Base-by-base conservation (phyloP, 2,888 invertebrate genomes). In the Maniola hyperantus region DNA sequence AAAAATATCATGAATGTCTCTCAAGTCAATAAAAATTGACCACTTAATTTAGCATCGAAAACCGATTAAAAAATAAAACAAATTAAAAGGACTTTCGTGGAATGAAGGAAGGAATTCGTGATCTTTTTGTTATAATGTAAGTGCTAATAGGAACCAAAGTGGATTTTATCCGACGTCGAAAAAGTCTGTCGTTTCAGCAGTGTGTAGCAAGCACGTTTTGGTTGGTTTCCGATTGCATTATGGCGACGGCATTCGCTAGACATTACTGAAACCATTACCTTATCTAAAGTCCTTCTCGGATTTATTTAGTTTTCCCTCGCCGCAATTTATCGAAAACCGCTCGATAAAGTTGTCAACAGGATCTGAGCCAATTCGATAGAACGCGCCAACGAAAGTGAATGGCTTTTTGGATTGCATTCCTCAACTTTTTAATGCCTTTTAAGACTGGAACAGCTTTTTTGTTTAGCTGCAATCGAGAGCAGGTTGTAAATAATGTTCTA, bases 281-380 rank as follows among this genome's bases (percentile, higher is more conserved):
- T 92, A 92, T 92, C 91, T 92, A 88, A 92, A 92, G 92, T 89
- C 91, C 88, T 86, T 90, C 89, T 89, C 85, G 91, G 91, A 92
- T 91, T 92, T 91, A 92, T 91, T 91, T 91, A 91, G 91, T 91
- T 90, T 91, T 91, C 90, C 90, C 89, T 88, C 86, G 88, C 89
- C 89, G 89, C 91, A 89, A 91, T 91, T 91, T 91, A 91, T 91
- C 91, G 92, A 89, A 91, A 90, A 89, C 87, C 90, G 88, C 85
- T 91, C 91, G 92, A 92, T 92, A 91, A 91, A 90, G 87, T 91
- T 91, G 91, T 91, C 91, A 92, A 91, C 91, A 90, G 86, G 89
- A 89, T 91, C 89, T 86, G 82, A 87, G 88, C 88, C 91, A 91
- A 90, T 91, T 91, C 89, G 85, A 89, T 86, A 86, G 81, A 79